phyloP scores from a whole-genome alignment of 2,113 vertebrate genomes.

The Etia nguti region DNA sequence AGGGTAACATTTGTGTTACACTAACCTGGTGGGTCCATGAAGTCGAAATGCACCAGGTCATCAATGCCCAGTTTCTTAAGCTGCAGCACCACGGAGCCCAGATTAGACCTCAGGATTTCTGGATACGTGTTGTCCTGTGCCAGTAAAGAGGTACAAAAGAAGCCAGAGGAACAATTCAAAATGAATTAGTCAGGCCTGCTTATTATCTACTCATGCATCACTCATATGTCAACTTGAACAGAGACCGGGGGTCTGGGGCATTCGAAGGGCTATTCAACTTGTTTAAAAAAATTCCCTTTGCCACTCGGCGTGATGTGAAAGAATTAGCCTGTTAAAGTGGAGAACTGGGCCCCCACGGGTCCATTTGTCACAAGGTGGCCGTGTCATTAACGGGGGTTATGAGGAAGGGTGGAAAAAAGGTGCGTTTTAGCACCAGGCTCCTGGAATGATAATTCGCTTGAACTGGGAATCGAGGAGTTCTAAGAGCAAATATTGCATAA shows the following conservation, averaged over 20 bases:
- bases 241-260: background rate
- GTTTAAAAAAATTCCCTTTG: conserved; percentile 46
- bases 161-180: conserved; percentile 5
- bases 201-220: conserved; percentile 37
- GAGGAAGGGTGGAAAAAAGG: background rate
- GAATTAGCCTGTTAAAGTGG: conserved; percentile 46
- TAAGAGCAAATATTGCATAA: conserved; percentile 20
- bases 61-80: conserved; percentile 96
- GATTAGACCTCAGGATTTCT: conserved; percentile 93
- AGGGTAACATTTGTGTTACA: background rate
- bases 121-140: conserved; percentile 94
- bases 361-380: conserved; percentile 48
- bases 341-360: conserved; percentile 13
- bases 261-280: conserved; percentile 61
- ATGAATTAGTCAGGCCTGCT: conserved; percentile 46
- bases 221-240: conserved; percentile 44
- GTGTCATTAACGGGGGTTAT: conserved; percentile 5
- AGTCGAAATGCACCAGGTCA: conserved; percentile 97
- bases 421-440: background rate
- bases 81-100: conserved; percentile 93
- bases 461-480: conserved; percentile 6
- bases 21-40: conserved; percentile 97
- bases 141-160: background rate
- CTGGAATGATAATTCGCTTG: conserved; percentile 6
- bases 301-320: conserved; percentile 33